Conservation (phyloP, 1,140 invertebrate genomes). For the Cryptotermes secundus region DNA sequence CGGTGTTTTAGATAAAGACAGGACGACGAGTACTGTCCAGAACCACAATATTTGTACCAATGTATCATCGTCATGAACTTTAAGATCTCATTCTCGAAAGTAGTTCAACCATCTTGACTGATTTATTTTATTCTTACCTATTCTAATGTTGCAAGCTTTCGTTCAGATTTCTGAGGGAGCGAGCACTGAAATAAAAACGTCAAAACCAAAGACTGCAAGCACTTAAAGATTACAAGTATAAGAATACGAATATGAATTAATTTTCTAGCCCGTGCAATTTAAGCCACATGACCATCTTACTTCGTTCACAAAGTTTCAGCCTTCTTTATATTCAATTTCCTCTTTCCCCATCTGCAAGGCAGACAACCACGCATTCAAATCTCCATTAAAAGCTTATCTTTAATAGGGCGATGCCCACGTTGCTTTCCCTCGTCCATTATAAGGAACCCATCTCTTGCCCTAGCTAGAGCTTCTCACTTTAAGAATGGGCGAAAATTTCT, state of each 20-base stretch:
- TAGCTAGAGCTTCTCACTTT: neutral
- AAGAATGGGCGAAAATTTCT: neutral
- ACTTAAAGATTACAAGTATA: too few relatives aligned
- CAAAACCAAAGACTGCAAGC: too few relatives aligned
- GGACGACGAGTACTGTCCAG: too few relatives aligned
- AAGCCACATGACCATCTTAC: neutral
- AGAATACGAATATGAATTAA: neutral
- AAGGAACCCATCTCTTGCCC: neutral
- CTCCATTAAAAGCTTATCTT: slow-evolving; percentile 2
- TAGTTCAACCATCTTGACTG: too few relatives aligned
- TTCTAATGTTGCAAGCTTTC: too few relatives aligned
- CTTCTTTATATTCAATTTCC: neutral
- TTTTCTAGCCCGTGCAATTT: neutral
- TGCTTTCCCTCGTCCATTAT: neutral
- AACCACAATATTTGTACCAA: too few relatives aligned
- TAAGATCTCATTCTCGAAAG: too few relatives aligned
- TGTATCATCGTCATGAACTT: too few relatives aligned
- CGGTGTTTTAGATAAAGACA: too few relatives aligned
- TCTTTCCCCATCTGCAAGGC: neutral
- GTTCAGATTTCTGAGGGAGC: too few relatives aligned
- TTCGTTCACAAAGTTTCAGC: neutral
- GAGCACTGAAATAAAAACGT: too few relatives aligned
- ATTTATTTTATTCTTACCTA: too few relatives aligned
- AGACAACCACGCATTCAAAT: neutral
- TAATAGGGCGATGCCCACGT: neutral